Evolutionary conservation across 2,113 vertebrate species (phyloP).

Genomic region (Stictonetta naevosa): DNA sequence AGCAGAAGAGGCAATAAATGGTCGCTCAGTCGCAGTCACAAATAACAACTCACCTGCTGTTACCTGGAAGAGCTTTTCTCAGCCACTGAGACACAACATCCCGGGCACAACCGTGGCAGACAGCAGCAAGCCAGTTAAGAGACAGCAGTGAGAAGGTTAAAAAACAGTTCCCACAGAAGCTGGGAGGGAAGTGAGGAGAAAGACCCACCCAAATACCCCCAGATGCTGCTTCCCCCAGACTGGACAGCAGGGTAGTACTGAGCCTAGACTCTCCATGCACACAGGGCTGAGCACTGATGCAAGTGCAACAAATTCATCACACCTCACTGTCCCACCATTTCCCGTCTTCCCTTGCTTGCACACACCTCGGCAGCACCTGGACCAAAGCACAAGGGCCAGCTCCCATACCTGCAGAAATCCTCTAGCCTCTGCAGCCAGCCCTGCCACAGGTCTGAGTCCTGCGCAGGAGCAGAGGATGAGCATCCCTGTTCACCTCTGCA

Average conservation of each 20-base stretch:
- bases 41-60: slow-evolving; percentile 22
- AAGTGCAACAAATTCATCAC: background rate
- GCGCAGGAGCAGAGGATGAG: background rate
- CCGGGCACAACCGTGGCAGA: background rate
- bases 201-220: background rate
- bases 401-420: background rate
- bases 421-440: background rate
- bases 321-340: background rate
- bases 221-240: background rate
- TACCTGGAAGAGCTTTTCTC: slow-evolving; percentile 10
- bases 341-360: background rate
- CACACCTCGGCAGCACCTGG: background rate
- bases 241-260: background rate
- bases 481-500: background rate
- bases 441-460: background rate
- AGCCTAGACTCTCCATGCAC: background rate
- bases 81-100: background rate
- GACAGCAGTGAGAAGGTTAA: background rate
- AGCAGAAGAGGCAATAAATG: slow-evolving; percentile 47
- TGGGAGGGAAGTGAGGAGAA: background rate
- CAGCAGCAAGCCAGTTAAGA: background rate
- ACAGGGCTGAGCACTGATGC: background rate
- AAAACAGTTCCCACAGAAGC: background rate
- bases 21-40: slow-evolving; percentile 30
- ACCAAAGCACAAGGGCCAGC: background rate